phyloP scores from a whole-genome alignment of 1,140 invertebrate genomes.

The Radopholus similis region DNA sequence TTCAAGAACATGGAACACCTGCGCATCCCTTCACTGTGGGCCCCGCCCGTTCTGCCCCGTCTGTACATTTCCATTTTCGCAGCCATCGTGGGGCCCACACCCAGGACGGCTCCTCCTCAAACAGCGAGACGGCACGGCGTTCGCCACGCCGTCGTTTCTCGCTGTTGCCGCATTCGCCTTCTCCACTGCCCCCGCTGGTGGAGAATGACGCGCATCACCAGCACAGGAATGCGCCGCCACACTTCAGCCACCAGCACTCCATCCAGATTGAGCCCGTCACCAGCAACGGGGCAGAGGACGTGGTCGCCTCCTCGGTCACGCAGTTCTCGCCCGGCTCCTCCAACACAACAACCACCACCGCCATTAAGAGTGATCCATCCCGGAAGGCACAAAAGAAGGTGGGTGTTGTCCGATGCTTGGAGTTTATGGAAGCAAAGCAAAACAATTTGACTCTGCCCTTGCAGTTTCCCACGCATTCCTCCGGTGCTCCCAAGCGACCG shows the following conservation, averaged over 20 bases:
- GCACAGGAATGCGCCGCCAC: no score
- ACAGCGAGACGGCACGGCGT: neutral
- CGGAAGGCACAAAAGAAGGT: neutral
- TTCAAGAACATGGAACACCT: slow-evolving; percentile 67
- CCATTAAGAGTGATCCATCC: neutral
- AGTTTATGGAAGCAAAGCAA: no score
- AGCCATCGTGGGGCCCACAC: neutral
- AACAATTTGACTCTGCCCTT: no score
- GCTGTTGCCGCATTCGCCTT: neutral
- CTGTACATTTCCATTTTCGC: neutral
- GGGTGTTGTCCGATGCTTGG: neutral
- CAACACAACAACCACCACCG: neutral
- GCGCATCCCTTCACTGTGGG: slow-evolving; percentile 35
- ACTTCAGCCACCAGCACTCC: neutral
- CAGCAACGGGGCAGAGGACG: neutral
- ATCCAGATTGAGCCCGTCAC: neutral
- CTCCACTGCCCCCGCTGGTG: neutral
- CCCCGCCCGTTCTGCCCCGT: neutral
- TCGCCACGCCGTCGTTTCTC: neutral
- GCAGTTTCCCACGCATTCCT: neutral
- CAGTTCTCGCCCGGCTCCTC: neutral
- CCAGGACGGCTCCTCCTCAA: neutral
- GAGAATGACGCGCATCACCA: neutral
- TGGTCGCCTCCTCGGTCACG: neutral
- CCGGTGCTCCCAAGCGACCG: neutral